Base-by-base conservation (phyloP, 2,888 invertebrate species). In the Standfussiana lucernea region DNA sequence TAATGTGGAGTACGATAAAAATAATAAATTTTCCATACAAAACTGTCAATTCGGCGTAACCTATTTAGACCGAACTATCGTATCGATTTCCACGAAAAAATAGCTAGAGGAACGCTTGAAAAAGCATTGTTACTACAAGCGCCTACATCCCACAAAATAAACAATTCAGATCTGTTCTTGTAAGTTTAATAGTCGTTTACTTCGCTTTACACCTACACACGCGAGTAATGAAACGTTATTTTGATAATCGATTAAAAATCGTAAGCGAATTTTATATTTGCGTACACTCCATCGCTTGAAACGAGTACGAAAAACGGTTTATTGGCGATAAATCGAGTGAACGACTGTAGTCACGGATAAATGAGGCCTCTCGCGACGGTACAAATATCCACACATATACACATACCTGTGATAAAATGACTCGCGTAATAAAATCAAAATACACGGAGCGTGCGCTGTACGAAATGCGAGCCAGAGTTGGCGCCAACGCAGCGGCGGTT, bases 311-410 rank as follows among this genome's bases (percentile, higher is more conserved):
- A 87, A 91, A 89, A 81, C 87, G 86, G 88, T 93, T 93, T 91
- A 93, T 91, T 90, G 89, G 83, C 89, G 86, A 92, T 92, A 93
- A 92, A 93, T 93, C 88, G 88, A 82, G 69, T 83, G 82, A 88
- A 91, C 90, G 90, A 84, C 82, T 81, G 79, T 86, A 85, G 87
- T 81, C 86, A 85, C 79, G 88, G 78, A 79, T 77, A 90, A 81
- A 89, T 79, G 86, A 89, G 89, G 88, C 89, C 89, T 87, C 86
- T 86, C 82, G 86, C 78, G 85, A 88, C 84, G 83, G 86, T 73
- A 83, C 84, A 84, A 86, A 81, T 84, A 89, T 82, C 86, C 69
- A 79, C 74, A 86, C 84, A 81, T 85, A 86, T 64, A 79, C 72
- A 84, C 85, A 82, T 85, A 85, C 86, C 85, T 81, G 89, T 85